A percentile compares a stretch with the other conserved stretches of the same genome.
These are phyloP conservation scores for Sipha flava DNA, from an alignment of 1,140 invertebrate genomes.

Conservation along the genomic window DNA sequence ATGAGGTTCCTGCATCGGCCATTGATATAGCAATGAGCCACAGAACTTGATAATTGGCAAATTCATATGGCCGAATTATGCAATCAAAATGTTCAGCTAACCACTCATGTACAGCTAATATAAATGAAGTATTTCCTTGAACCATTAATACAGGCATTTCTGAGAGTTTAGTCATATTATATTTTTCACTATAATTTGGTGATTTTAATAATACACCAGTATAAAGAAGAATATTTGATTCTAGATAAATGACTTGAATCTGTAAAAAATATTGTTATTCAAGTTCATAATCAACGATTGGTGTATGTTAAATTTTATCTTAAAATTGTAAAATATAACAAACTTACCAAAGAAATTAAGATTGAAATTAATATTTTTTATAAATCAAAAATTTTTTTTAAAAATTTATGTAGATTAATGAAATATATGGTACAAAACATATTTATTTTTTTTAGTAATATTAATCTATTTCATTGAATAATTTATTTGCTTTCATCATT, in stretches of 20 bases:
- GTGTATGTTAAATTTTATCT: no score
- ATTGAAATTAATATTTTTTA: no score
- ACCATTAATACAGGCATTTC: conserved; percentile 11
- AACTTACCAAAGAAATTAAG: no score
- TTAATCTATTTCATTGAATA: not conserved
- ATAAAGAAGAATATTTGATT: not conserved
- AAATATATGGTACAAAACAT: no score
- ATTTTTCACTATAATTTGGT: not conserved
- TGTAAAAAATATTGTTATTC: no score
- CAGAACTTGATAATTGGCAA: not conserved
- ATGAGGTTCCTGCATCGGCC: conserved; percentile 14
- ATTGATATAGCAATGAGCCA: conserved; percentile 26
- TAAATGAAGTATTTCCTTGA: conserved; percentile 10
- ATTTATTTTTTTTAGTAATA: not conserved
- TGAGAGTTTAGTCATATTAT: not conserved
- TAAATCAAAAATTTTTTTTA: no score
- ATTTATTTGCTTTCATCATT: no score
- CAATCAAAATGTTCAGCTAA: conserved; percentile 17
- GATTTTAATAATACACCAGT: conserved; percentile 14
- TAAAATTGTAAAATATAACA: no score
- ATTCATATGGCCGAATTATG: conserved; percentile 5
- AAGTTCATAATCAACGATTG: no score
- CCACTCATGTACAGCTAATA: not conserved
- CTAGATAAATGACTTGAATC: not conserved
- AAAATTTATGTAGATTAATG: no score